Base-by-base conservation (phyloP, 2,113 vertebrate species). In the Taxidea taxus region DNA sequence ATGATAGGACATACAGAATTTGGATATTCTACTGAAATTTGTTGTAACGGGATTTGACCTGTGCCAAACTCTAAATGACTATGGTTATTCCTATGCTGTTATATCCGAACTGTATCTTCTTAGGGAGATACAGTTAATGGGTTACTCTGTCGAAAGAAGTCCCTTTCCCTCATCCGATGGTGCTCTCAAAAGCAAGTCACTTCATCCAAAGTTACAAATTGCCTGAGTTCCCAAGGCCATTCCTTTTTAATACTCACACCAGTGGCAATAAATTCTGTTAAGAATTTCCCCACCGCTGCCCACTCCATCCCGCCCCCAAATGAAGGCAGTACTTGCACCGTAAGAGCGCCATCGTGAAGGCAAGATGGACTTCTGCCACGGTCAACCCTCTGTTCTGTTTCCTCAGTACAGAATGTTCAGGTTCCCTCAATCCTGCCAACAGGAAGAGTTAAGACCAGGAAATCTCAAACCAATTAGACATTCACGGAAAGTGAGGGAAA, bases 81-180 rank as follows among this genome's bases (percentile, higher is more conserved):
- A 77, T 14, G 27, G 95, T 97, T 96, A 96, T 88, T 88, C 94
- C 96, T 87, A 68, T 1, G 58, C 94, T 95, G 92, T 94, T 97
- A 83, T 85, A 88, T 47, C 86, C 60, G 11, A 94, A 96, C 95
- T 89, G 95, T 83, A 95, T 94, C 98, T 84, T 94, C 96, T 91
- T 56, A 94, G 90, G 78, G 91, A 87, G 98, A 97, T 98, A 92
- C 97, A 98, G 98, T 97, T 97, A 98, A 96, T 96, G 97, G 96
- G 97, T 98, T 98, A 98, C 94, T 98, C 93, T 98, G 98, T 97
- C 98, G 97, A 97, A 98, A 99, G 98, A 98, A 98, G 97, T 96
- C 97, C 93, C 97, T 97, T 97, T 98, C 94, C 98, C 93, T 95
- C 97, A 82, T 98, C 98, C 96, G 97, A 98, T 97, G 98, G 98